Percentiles rank a stretch among this genome's conserved stretches.
phyloP scores from a whole-genome alignment of 2,113 vertebrate species.

The Seriola dumerili region DNA sequence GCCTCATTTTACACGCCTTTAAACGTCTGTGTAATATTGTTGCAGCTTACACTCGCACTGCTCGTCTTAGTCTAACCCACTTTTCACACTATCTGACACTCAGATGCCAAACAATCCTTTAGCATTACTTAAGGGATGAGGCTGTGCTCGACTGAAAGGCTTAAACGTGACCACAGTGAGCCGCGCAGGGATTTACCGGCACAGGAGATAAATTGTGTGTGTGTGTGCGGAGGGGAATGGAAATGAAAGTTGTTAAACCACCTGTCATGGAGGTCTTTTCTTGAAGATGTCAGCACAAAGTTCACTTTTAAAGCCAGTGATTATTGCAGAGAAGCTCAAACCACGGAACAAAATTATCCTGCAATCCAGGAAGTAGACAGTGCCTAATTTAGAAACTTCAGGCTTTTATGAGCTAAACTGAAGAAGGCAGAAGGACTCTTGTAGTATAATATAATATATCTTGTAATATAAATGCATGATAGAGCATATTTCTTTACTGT shows the following conservation, averaged over 20 bases:
- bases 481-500: no score
- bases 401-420: not conserved
- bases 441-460: not conserved
- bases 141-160: constrained; percentile 37
- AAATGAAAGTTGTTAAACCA: constrained; percentile 28
- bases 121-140: constrained; percentile 39
- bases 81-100: not conserved
- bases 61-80: constrained; percentile 12
- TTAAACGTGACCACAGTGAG: constrained; percentile 15
- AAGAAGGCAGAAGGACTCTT: not conserved
- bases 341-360: not conserved
- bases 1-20: not conserved
- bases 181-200: constrained; percentile 34
- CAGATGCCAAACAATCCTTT: constrained; percentile 12
- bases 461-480: no score
- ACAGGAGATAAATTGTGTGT: constrained; percentile 1
- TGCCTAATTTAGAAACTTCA: not conserved
- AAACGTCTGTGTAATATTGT: not conserved
- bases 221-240: not conserved
- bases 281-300: not conserved
- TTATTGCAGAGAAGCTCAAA: not conserved
- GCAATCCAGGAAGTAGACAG: constrained; percentile 24
- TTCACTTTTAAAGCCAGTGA: constrained; percentile 1
- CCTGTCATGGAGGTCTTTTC: not conserved
- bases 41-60: not conserved